Evolutionary conservation across 2,888 invertebrate species (phyloP), one percentile per base, ranked within the genome.

Genomic region (Arenicola marina): DNA sequence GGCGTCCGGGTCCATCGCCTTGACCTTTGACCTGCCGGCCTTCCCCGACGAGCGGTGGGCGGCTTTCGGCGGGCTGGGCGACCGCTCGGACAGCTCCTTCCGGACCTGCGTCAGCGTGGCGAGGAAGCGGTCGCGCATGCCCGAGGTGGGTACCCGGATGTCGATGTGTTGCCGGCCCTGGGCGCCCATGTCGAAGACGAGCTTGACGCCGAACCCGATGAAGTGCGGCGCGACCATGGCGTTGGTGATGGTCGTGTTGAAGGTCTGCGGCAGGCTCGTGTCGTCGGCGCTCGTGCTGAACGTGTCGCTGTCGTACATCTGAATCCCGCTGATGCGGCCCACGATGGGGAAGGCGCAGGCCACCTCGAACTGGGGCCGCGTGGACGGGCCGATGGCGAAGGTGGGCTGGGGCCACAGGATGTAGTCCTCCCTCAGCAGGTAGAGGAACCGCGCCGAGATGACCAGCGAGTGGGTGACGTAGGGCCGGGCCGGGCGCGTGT

Each of bases 321-420:
- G 72, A 15, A 80, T 75, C 59, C 75, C 75, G 62, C 71, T 69
- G 15, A 81, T 76, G 53, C 72, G 72, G 7, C 74, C 72, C 59
- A 71, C 72, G 24, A 81, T 70, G 26, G 78, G 75, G 60, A 75
- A 77, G 32, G 75, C 72, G 55, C 75, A 74, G n/a, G 73, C 59
- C n/a, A 79, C 70, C 15, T 74, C 69, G 56, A 76, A 77, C 46
- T 70, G 73, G 3, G 73, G 68, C 28, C 66, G 63, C 1, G 60
- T 66, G 57, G 76, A 74, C 3, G 73, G 64, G 7, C 66, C 63
- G 32, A 70, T 65, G 32, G 76, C 75, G 67, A 75, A 81, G n/a
- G 77, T 73, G 4, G 79, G 75, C 56, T 73, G 75, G 0, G 80
- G 79, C 72, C 74, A 78, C 44, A 75, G 72, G 7, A 76, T 66